Percentiles rank a stretch among this genome's conserved stretches.
phyloP scores from a whole-genome alignment of 2,888 invertebrate genomes.

The Drosophila imparisetae region DNA sequence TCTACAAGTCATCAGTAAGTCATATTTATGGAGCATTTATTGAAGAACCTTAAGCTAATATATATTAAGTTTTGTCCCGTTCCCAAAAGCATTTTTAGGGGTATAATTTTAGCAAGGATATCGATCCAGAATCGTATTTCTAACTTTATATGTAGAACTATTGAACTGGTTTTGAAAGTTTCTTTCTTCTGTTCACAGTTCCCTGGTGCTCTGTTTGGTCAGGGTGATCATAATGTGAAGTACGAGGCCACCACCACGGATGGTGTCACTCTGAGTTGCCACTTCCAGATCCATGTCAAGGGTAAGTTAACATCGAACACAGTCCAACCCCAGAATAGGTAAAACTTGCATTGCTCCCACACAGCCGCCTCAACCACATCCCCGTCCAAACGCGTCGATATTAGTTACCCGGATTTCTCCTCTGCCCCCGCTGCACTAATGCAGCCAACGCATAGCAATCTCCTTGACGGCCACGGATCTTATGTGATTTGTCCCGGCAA shows the following conservation, averaged over 20 bases:
- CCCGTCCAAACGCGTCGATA: slow-evolving; percentile 9
- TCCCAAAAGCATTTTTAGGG: background rate
- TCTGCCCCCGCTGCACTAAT: slow-evolving; percentile 30
- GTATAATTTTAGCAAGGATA: background rate
- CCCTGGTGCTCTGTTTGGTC: slow-evolving; percentile 87
- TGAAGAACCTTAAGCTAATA: background rate
- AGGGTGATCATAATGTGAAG: slow-evolving; percentile 87
- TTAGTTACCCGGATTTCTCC: slow-evolving; percentile 22
- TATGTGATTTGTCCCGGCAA: slow-evolving; percentile 83
- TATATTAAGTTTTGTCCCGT: background rate
- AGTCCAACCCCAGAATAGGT: background rate
- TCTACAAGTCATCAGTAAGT: slow-evolving; percentile 87
- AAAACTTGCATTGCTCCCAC: background rate
- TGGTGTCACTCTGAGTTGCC: slow-evolving; percentile 87
- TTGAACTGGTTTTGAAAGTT: background rate
- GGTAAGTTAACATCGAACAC: slow-evolving; percentile 82
- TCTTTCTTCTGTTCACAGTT: slow-evolving; percentile 81
- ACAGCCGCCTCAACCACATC: slow-evolving; percentile 38
- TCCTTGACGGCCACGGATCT: slow-evolving; percentile 77
- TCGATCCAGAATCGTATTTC: background rate
- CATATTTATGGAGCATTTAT: no score
- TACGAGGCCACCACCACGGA: slow-evolving; percentile 88
- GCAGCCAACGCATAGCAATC: slow-evolving; percentile 36
- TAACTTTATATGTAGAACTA: background rate
- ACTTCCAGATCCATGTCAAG: slow-evolving; percentile 87